Base-by-base conservation (phyloP, 2,888 invertebrate species). In the Melolontha melolontha region DNA sequence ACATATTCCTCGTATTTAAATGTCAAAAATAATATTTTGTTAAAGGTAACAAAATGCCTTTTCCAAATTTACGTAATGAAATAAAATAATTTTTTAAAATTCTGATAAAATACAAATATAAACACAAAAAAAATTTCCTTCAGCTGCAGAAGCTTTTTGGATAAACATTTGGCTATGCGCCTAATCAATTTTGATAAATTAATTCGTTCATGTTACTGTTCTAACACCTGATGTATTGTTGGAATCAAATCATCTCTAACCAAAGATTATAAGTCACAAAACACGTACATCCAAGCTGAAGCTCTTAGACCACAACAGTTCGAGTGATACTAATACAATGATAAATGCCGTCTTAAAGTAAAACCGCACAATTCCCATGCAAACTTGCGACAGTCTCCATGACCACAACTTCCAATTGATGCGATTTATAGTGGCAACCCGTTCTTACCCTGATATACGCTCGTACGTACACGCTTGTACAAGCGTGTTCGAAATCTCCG, bases 291-390 rank as follows among this genome's bases (percentile, higher is more conserved):
- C 40, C 17, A 39, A 12, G 10, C 8, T 39, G 39, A 54, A 39
- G 54, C 54, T 54, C 39, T 39, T 14, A 54, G 5, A 16, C 54
- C 54, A 17, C 54, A 54, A 10, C 54, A 54, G 54, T 54, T 54
- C 40, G 54, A 40, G 54, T 27, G 54, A 54, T 54, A 14, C 14
- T 49, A 49, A 39, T 54, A 27, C 54, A 54, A 54, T 66, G 59
- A 66, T 40, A 66, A 66, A 66, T 59, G 41, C 66, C 54, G 52
- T 54, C 50, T 54, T 68, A 64, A 57, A 51, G 54, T 54, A 16
- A 68, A 68, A 68, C 68, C 68, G 64, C 64, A 64, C 64, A 68
- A 68, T 68, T 68, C 39, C 54, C 64, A 66, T 59, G 55, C 64
- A 54, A 64, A 68, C 54, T 54, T 54, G 64, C 54, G 68, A 68